A percentile compares a stretch with the other conserved stretches of the same genome.
Conservation (phyloP, 2,797 vertebrate species). For the Crenuchus spilurus region DNA sequence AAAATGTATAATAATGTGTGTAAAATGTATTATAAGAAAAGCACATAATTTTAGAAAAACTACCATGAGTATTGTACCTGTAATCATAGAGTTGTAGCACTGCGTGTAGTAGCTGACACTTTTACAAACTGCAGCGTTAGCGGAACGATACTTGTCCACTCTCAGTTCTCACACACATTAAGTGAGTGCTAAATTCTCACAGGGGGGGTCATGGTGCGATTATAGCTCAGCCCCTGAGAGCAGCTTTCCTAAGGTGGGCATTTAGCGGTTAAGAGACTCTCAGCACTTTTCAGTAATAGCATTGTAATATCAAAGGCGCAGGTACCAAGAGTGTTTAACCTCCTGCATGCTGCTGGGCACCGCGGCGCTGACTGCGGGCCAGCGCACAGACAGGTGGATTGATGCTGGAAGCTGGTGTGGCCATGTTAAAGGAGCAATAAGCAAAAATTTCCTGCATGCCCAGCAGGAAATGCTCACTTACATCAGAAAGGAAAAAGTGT, state of each 20-base stretch:
- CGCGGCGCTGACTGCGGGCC: conserved; percentile 5
- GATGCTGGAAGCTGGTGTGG: conserved; percentile 33
- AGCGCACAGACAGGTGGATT: conserved; percentile 37
- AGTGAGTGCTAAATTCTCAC: conserved; percentile 41
- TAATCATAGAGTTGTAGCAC: conserved; percentile 10
- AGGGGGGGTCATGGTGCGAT: conserved; percentile 34
- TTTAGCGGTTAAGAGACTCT: conserved; percentile 45
- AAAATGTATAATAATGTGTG: no score
- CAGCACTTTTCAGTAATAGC: conserved; percentile 53
- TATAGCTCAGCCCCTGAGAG: conserved; percentile 36
- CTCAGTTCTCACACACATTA: conserved; percentile 26
- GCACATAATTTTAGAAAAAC: not conserved
- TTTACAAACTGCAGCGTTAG: conserved; percentile 31
- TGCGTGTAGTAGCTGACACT: not conserved
- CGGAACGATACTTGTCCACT: conserved; percentile 3
- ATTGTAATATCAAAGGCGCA: conserved; percentile 41
- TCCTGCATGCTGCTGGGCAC: not conserved
- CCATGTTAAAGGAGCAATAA: conserved; percentile 45
- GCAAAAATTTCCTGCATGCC: conserved; percentile 47
- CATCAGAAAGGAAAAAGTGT: conserved; percentile 19
- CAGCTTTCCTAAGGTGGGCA: conserved; percentile 31
- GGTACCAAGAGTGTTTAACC: conserved; percentile 37
- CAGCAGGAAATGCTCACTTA: conserved; percentile 47
- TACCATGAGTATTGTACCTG: not conserved
- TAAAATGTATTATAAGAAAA: not conserved